Percentiles rank a stretch among this genome's conserved stretches.
Conservation (phyloP, 2,797 vertebrate genomes). For the Pygocentrus nattereri region DNA sequence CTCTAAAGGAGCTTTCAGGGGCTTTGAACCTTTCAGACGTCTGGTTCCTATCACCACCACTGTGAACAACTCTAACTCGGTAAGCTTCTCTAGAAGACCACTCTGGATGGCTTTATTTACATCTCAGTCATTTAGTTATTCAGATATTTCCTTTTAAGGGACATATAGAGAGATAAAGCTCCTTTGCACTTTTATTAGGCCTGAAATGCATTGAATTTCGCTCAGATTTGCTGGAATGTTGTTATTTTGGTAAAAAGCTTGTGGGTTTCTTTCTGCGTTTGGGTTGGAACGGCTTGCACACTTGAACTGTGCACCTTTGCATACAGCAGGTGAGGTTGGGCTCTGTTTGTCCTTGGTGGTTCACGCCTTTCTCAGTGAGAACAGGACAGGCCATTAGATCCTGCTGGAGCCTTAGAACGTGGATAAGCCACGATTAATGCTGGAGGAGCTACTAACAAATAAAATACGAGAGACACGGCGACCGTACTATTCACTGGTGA, state of each 20-base stretch:
- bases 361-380: slow-evolving; percentile 28
- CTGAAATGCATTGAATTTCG: background rate
- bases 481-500: background rate
- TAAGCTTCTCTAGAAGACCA: no score
- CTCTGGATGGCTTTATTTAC: no score
- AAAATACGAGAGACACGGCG: no score
- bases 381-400: slow-evolving; percentile 21
- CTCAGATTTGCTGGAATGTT: no score
- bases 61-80: no score
- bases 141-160: no score
- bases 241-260: background rate
- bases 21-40: no score
- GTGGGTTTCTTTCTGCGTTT: background rate
- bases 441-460: no score
- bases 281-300: background rate
- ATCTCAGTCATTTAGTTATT: no score
- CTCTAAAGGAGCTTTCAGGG: background rate
- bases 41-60: no score
- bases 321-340: slow-evolving; percentile 33
- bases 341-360: slow-evolving; percentile 38
- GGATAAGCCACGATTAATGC: no score
- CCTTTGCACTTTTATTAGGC: background rate
- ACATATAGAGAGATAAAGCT: no score
- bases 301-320: background rate
- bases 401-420: slow-evolving; percentile 8